Evolutionary conservation across 53 echinoderm and acorn worm genomes (phyloP).

Genomic region (Actinopyga echinites): DNA sequence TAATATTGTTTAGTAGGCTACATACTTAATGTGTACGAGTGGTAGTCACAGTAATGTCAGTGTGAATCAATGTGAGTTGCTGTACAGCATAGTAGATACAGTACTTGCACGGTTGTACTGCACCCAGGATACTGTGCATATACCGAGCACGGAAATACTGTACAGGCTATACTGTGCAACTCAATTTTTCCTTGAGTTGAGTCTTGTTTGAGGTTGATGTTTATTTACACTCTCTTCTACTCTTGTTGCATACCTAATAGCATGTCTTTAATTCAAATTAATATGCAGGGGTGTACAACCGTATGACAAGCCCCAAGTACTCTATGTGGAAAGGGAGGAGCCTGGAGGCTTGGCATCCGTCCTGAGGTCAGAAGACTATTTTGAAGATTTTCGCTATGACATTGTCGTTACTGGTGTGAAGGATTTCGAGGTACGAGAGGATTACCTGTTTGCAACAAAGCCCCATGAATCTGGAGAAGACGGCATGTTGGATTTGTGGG

Average conservation of each 20-base stretch:
- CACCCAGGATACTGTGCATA: no score
- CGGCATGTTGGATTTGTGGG: conserved; percentile 56
- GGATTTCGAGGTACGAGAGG: conserved; percentile 85
- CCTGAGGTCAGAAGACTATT: conserved; percentile 87
- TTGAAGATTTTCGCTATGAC: conserved; percentile 51
- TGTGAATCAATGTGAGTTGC: no score
- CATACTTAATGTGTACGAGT: no score
- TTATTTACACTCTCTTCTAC: no score
- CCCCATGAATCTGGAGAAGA: not conserved
- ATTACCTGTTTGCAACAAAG: conserved; percentile 90
- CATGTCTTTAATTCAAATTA: not conserved
- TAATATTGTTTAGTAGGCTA: no score
- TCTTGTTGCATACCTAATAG: not conserved
- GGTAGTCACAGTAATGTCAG: no score
- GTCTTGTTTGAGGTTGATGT: no score
- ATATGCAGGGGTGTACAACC: conserved; percentile 72
- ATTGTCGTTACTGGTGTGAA: conserved; percentile 56
- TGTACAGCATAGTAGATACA: no score
- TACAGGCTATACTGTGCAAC: no score
- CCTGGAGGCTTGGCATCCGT: conserved; percentile 52
- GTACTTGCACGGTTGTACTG: no score
- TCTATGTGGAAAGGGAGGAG: conserved; percentile 82
- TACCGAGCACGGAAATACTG: no score
- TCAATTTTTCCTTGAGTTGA: no score
- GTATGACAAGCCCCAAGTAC: conserved; percentile 66